Conservation (phyloP, 2,888 invertebrate species). For the Ischnus inquisitorius region DNA sequence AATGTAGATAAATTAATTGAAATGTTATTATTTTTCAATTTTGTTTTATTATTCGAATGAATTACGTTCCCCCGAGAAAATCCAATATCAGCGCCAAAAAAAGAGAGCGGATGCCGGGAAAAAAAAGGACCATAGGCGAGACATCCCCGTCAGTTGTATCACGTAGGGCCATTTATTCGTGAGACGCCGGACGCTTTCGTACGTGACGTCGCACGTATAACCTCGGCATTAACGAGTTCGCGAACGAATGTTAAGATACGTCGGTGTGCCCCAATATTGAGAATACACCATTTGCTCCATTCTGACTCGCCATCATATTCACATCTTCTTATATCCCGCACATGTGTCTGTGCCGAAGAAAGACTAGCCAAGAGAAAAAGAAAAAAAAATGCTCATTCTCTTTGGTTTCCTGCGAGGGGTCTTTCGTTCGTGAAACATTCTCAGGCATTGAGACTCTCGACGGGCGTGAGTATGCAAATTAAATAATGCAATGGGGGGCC, state of each 20-base stretch:
- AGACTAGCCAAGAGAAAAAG: constrained; percentile 46
- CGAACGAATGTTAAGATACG: constrained; percentile 74
- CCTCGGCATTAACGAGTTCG: constrained; percentile 77
- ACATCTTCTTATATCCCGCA: background rate
- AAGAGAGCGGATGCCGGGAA: background rate
- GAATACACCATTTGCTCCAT: constrained; percentile 36
- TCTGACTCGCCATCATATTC: constrained; percentile 25
- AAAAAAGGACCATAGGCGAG: background rate
- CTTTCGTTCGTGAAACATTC: constrained; percentile 55
- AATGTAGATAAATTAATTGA: too few relatives aligned
- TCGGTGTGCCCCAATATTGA: constrained; percentile 7
- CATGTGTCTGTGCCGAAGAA: constrained; percentile 45
- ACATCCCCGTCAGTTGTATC: constrained; percentile 57
- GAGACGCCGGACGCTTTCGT: constrained; percentile 65
- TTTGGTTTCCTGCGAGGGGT: constrained; percentile 50
- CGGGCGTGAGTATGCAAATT: constrained; percentile 80
- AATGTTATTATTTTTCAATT: background rate
- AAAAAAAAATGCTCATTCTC: constrained; percentile 60
- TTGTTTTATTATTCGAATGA: background rate
- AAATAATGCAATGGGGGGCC: constrained; percentile 59
- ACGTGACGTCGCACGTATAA: constrained; percentile 80
- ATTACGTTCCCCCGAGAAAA: background rate
- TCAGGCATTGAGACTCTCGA: constrained; percentile 72
- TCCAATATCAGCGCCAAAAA: background rate
- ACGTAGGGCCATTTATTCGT: constrained; percentile 64